phyloP scores from a whole-genome alignment of 2,113 vertebrate species.

The Blennius ocellaris region DNA sequence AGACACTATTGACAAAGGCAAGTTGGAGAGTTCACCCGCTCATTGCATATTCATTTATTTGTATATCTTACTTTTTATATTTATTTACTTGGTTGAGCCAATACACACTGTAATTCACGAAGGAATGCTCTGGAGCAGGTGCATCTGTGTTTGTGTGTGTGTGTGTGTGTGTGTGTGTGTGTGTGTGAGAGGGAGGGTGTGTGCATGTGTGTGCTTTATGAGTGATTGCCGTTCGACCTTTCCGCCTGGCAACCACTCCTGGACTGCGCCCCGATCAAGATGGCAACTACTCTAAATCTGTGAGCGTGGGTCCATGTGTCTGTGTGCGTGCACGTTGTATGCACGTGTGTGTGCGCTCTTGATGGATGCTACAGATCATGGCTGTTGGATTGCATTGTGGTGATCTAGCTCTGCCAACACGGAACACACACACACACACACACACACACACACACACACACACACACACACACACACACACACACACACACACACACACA shows the following conservation, averaged over 20 bases:
- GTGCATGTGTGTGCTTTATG: slow-evolving; percentile 39
- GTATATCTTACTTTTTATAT: too few species aligned
- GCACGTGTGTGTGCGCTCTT: background rate
- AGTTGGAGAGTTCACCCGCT: too few species aligned
- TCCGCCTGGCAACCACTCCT: slow-evolving; percentile 69
- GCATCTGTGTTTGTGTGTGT: slow-evolving; percentile 23
- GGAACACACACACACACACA: slow-evolving; percentile 49
- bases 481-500: slow-evolving; percentile 18
- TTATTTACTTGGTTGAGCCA: too few species aligned
- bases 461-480: slow-evolving; percentile 9
- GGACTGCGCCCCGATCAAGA: slow-evolving; percentile 70
- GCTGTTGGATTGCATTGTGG: slow-evolving; percentile 63
- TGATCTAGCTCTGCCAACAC: slow-evolving; percentile 54
- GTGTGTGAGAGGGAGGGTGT: slow-evolving; percentile 22
- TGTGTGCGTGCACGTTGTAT: background rate
- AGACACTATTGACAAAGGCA: too few species aligned
- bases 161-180: slow-evolving; percentile 26
- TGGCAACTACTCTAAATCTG: slow-evolving; percentile 58
- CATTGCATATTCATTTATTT: too few species aligned
- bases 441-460: slow-evolving; percentile 15
- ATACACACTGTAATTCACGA: too few species aligned
- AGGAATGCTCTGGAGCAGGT: slow-evolving; percentile 53
- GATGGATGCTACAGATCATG: slow-evolving; percentile 70
- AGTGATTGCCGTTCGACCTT: slow-evolving; percentile 70
- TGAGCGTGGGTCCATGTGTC: background rate